Evolutionary conservation across 2,797 vertebrate species (phyloP).

Genomic region (Pseudochirops corinnae): DNA sequence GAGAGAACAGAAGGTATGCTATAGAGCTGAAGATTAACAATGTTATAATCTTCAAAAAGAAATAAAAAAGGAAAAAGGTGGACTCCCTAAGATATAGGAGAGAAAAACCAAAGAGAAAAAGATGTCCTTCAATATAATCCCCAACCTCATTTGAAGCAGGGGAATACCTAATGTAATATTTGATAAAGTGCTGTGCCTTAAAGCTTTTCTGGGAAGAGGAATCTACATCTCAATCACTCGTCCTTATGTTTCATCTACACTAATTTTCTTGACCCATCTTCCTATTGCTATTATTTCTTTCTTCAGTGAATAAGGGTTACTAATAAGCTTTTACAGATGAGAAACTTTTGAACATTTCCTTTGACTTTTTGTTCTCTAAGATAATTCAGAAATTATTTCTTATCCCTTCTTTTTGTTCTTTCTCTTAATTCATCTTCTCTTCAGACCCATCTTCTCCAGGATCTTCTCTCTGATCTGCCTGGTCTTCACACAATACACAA

Average conservation of each 20-base stretch:
- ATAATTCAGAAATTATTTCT: not conserved
- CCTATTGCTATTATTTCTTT: not conserved
- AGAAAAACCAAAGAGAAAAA: not conserved
- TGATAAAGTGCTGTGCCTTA: not conserved
- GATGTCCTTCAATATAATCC: not conserved
- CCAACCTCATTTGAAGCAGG: not conserved
- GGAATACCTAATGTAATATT: not conserved
- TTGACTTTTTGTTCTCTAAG: not conserved
- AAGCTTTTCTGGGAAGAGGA: not conserved
- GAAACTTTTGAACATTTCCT: not conserved
- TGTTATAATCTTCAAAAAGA: not conserved
- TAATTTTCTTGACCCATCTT: not conserved
- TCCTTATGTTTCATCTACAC: not conserved
- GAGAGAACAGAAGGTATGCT: not conserved
- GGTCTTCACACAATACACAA: conserved; percentile 53
- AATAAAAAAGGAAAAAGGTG: not conserved
- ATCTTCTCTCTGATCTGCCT: conserved; percentile 33
- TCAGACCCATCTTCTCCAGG: conserved; percentile 37
- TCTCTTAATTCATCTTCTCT: conserved; percentile 20
- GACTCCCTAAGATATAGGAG: not conserved
- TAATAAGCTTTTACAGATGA: not conserved
- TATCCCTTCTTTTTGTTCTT: not conserved
- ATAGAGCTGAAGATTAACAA: not conserved
- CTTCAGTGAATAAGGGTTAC: not conserved
- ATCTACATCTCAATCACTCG: not conserved